These are phyloP conservation scores for Eptesicus fuscus DNA, from an alignment of 2,113 vertebrate genomes.

Conservation along the genomic window DNA sequence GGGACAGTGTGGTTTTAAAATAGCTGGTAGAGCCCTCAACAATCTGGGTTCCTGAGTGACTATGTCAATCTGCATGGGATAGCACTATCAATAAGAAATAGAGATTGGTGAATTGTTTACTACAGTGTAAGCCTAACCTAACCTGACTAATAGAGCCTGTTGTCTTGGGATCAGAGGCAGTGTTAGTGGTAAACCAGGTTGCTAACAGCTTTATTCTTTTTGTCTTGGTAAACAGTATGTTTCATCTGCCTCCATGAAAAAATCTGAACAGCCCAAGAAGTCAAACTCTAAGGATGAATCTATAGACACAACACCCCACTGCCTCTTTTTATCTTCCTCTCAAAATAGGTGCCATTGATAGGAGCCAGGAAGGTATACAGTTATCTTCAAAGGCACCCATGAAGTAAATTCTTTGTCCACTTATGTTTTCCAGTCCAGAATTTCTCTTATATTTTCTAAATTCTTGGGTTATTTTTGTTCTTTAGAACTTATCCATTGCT, in stretches of 20 bases:
- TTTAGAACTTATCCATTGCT: background rate
- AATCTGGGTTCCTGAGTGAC: background rate
- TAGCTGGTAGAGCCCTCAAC: background rate
- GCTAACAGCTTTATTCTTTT: background rate
- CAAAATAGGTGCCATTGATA: background rate
- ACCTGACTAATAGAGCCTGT: background rate
- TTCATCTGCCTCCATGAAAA: background rate
- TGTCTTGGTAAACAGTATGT: background rate
- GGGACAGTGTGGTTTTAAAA: background rate
- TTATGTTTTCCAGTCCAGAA: background rate
- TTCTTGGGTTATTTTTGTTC: background rate
- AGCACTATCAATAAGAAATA: background rate
- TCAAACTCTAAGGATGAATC: background rate
- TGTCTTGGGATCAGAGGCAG: background rate
- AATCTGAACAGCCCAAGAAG: background rate
- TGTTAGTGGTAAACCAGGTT: background rate
- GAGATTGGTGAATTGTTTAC: background rate
- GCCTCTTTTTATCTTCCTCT: background rate
- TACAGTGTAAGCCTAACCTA: background rate
- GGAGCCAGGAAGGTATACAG: background rate
- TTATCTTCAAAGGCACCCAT: background rate
- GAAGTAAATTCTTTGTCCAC: background rate
- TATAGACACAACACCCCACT: background rate
- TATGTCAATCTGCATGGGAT: background rate
- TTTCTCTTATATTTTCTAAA: constrained; percentile 6